Conservation (phyloP, 1,140 invertebrate species). For the Leptinotarsa texana region DNA sequence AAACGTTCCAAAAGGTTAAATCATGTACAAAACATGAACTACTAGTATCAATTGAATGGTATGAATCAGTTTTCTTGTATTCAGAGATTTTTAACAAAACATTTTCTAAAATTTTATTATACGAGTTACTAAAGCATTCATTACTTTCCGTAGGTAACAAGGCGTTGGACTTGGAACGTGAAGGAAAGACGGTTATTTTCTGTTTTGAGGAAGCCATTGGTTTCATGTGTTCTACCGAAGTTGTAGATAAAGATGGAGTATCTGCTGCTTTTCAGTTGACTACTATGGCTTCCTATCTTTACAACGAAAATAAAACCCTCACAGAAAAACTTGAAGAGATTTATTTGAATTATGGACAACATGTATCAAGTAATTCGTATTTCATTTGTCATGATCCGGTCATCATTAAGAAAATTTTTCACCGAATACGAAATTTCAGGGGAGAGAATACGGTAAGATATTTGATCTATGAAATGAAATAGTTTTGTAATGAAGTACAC, state of each 20-base stretch:
- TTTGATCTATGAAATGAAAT: not conserved
- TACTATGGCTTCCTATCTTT: conserved; percentile 74
- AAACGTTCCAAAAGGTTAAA: no score
- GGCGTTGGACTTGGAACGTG: conserved; percentile 70
- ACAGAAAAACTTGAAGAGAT: conserved; percentile 78
- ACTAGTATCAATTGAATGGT: no score
- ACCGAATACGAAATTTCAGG: conserved; percentile 77
- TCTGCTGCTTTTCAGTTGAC: conserved; percentile 75
- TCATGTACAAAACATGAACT: no score
- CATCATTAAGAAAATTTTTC: conserved; percentile 78
- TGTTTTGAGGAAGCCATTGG: conserved; percentile 94
- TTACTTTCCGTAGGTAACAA: conserved; percentile 63
- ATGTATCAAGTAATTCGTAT: conserved; percentile 86
- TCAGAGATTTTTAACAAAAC: no score
- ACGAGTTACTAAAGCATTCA: no score
- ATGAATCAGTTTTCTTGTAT: no score
- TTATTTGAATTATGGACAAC: conserved; percentile 84
- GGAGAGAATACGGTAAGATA: conserved; percentile 70
- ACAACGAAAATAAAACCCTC: conserved; percentile 69
- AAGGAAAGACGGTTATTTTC: conserved; percentile 81
- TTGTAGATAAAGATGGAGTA: conserved; percentile 96
- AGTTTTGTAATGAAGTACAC: no score
- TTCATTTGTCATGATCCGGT: conserved; percentile 80
- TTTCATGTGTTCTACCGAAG: conserved; percentile 87
- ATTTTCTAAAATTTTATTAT: no score